Base-by-base conservation (phyloP, 2,888 invertebrate genomes). In the Cotesia congregata region DNA sequence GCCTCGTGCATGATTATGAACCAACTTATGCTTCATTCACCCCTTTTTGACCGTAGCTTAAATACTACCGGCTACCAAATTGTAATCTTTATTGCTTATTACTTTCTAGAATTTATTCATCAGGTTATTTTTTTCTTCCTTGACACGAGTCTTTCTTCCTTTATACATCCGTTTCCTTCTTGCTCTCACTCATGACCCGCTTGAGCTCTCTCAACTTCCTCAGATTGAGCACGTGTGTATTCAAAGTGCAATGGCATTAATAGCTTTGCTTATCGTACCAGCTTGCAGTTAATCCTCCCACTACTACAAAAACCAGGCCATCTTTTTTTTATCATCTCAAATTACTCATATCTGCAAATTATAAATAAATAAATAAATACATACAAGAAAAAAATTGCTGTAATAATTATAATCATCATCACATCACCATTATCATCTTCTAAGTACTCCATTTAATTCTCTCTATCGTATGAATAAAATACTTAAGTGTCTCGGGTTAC, bases 11-110 rank as follows among this genome's bases (percentile, higher is more conserved):
- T 68, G 20, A 74, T 76, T 74, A 62, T 75, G 72, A 70, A 75
- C 73, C 60, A 71, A 62, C 73, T 68, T 73, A 17, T 60, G 74
- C 70, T 78, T 72, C 74, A 73, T 80, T 80, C 77, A 78, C 71
- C 74, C 65, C 69, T 50, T 65, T 38, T 50, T 59, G 67, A 67
- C 7, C 30, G 20, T 9, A 5, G 20, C 39, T 67, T 20, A 67
- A 30, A 30, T 12, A 20, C 15, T 38, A n/a, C 67, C 20, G 67
- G 67, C 67, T 38, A 67, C 67, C 39, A 38, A 38, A 20, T 50
- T 12, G 50, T 50, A 50, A 50, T 65, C 38, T 65, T 38, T 65
- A 65, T 30, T 38, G 7, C 30, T 65, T 38, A 17, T n/a, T 20
- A 62, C 60, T 59, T 9, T n/a, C n/a, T 59, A 12, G 12, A 4